A percentile compares a stretch with the other conserved stretches of the same genome.
Conservation (phyloP, 2,113 vertebrate genomes). For the Tapirus terrestris region DNA sequence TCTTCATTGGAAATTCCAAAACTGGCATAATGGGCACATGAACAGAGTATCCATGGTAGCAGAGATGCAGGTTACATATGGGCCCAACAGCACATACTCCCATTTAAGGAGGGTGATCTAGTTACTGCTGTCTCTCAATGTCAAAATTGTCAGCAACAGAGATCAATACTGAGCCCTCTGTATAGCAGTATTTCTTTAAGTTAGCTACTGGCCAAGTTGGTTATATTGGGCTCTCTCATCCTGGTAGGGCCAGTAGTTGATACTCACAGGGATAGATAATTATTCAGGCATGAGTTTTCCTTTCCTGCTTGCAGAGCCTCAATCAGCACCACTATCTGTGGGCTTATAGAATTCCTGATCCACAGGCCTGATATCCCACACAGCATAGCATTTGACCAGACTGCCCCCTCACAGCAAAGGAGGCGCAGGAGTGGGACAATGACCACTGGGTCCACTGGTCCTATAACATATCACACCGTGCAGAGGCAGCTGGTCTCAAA, state of each 20-base stretch:
- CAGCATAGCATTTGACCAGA: not conserved
- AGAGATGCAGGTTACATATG: not conserved
- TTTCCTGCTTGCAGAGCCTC: not conserved
- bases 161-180: not conserved
- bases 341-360: not conserved
- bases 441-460: not conserved
- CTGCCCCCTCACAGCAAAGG: not conserved
- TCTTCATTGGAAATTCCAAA: not conserved
- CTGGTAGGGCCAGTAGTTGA: not conserved
- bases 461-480: not conserved
- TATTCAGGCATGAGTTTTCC: not conserved
- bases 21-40: not conserved
- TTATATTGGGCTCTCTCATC: not conserved
- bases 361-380: not conserved
- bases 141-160: not conserved
- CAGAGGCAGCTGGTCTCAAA: not conserved
- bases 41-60: not conserved
- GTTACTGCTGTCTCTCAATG: not conserved
- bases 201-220: not conserved
- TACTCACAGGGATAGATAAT: not conserved
- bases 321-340: not conserved
- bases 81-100: not conserved
- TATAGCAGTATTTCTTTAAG: not conserved
- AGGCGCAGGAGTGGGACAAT: not conserved
- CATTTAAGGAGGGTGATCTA: not conserved